These are phyloP conservation scores for Phasianus colchicus DNA, from an alignment of 2,113 vertebrate species.

Conservation along the genomic window DNA sequence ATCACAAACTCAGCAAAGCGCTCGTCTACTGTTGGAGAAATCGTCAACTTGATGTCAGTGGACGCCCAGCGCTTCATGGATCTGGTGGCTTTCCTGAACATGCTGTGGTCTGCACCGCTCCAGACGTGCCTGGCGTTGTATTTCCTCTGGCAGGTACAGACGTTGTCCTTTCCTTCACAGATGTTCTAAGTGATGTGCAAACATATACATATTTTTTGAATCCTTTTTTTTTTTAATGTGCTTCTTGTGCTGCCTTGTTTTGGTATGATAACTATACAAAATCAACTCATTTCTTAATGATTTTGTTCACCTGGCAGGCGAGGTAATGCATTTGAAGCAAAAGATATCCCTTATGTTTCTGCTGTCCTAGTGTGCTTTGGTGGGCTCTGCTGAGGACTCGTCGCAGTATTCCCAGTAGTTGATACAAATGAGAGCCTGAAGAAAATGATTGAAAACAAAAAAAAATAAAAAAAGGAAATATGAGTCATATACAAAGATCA, in stretches of 20 bases:
- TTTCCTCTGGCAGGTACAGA: slow-evolving; percentile 93
- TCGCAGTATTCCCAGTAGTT: not conserved
- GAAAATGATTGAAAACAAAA: not conserved
- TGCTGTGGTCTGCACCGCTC: slow-evolving; percentile 96
- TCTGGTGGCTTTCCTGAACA: slow-evolving; percentile 88
- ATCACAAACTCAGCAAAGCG: slow-evolving; percentile 94
- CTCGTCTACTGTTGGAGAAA: slow-evolving; percentile 90
- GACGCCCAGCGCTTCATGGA: slow-evolving; percentile 96
- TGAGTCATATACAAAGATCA: not conserved
- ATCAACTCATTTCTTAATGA: not conserved
- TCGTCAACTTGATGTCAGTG: slow-evolving; percentile 97
- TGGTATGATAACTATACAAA: not conserved
- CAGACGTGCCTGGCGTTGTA: slow-evolving; percentile 92
- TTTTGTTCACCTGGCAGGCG: not conserved
- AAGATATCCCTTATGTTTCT: not conserved
- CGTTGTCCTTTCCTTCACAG: not conserved
- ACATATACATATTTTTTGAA: not conserved
- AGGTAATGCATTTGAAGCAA: not conserved
- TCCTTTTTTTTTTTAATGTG: slow-evolving; percentile 11
- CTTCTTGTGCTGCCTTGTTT: not conserved
- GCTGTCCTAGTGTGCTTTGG: not conserved
- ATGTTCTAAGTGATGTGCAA: not conserved
- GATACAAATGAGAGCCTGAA: not conserved
- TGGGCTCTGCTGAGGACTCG: not conserved
- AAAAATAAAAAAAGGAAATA: not conserved